A percentile compares a stretch with the other conserved stretches of the same genome.
Conservation (phyloP, 2,888 invertebrate species). For the Camptogramma bilineatum region DNA sequence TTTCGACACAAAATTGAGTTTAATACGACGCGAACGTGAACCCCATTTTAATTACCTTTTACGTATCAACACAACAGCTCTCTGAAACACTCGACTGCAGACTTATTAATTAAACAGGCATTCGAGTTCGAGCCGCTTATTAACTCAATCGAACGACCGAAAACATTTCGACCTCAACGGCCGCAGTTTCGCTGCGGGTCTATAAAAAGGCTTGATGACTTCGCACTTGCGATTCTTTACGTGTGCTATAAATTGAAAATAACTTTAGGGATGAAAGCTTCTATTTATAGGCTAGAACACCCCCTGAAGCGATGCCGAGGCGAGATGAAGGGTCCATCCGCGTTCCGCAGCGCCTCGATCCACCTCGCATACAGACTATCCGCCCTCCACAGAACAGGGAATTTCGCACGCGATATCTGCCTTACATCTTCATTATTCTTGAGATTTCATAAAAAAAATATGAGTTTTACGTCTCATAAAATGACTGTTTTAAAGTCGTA, state of each 20-base stretch:
- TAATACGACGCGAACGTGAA: conserved; percentile 44
- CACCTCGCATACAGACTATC: conserved; percentile 9
- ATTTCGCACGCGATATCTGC: conserved; percentile 44
- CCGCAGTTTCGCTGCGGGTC: conserved; percentile 10
- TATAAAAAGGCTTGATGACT: conserved; percentile 42
- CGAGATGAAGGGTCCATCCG: conserved; percentile 37
- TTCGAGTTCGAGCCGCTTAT: conserved; percentile 33
- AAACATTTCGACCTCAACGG: conserved; percentile 21
- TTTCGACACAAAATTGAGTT: conserved; percentile 54
- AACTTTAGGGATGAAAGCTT: conserved; percentile 59
- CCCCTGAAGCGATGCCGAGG: conserved; percentile 47
- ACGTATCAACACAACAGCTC: conserved; percentile 44
- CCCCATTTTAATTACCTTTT: conserved; percentile 55
- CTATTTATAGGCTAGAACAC: conserved; percentile 59
- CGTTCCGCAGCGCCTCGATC: conserved; percentile 28
- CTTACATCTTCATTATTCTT: conserved; percentile 41
- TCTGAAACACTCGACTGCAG: conserved; percentile 47
- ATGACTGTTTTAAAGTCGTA: conserved; percentile 39
- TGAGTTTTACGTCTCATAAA: conserved; percentile 38
- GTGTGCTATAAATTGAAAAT: conserved; percentile 56
- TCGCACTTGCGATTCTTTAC: conserved; percentile 46
- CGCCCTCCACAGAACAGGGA: conserved; percentile 37
- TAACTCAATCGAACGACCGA: conserved; percentile 17
- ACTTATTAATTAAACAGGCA: conserved; percentile 52
- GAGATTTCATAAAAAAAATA: conserved; percentile 44